Base-by-base conservation (phyloP, 2,113 vertebrate species). In the Jaculus jaculus region DNA sequence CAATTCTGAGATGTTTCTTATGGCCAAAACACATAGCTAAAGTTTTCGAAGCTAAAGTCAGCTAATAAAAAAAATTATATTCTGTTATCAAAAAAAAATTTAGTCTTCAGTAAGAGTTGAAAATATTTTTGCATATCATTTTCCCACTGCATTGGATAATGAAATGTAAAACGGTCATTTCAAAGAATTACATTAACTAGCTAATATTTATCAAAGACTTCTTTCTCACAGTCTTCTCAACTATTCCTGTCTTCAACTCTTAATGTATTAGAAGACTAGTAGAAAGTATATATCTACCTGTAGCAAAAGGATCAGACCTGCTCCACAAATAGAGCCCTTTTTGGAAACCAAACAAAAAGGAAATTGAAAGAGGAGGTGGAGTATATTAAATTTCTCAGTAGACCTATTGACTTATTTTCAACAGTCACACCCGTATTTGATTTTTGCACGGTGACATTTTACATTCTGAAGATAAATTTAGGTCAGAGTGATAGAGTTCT, bases 381-480 rank as follows among this genome's bases (percentile, higher is more conserved):
- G 3, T 58, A 80, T 51, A 75, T 93, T 78, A 88, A 71, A 85
- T 89, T 96, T 93, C 42, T 72, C 72, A 92, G 51, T 85, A 75
- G 34, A 72, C 7, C n/a, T 75, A 30, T 32, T 91, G 74, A 58
- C 42, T 93, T 84, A 66, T 84, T 90, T 93, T 90, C 61, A 87
- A 28, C 7, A 81, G 63, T 11, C 16, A 92, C 58, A 61, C 26
- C 2, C 32, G 71, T 83, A n/a, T 86, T 79, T 94, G 10, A 72
- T 90, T 77, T 95, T 87, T 91, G 9, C n/a, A 6, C 2, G 18
- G 26, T 73, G 21, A 17, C 32, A 34, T 87, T 90, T 87, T 47
- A 60, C 63, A 94, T 93, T 89, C 58, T 65, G 66, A 86, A 94
- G 89, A 75, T 85, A 91, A 94, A 42, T 71, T 8, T 42, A 58